Base-by-base conservation (phyloP, 2,113 vertebrate genomes). In the Donacobius atricapilla region DNA sequence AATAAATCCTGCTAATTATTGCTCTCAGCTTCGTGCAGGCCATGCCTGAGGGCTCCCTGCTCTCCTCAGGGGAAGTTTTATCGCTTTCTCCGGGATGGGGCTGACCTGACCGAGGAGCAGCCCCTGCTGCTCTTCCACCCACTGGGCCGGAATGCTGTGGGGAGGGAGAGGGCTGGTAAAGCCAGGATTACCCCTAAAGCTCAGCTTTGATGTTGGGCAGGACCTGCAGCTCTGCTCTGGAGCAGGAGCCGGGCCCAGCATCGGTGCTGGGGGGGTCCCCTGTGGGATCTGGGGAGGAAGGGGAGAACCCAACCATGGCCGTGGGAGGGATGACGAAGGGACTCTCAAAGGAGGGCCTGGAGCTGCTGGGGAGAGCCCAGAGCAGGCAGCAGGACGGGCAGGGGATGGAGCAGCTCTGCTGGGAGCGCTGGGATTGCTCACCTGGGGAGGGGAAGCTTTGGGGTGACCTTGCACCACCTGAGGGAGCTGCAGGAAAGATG, bases 31-130 rank as follows among this genome's bases (percentile, higher is more conserved):
- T 66, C 28, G 39, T 33, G 63, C 54, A 72, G 81, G 68, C 0
- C 0, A 18, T 53, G 86, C 65, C 86, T 21, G 17, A 54, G 60
- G 77, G 69, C 76, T 83, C 63, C 27, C 76, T 80, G 40, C 81
- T 73, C 79, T 48, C 81, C 95, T 97, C 97, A 97, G 71, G 85
- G 98, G 60, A 80, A 79, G 40, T 96, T 98, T 89, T 95, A 93
- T 61, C 92, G 96, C 87, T 97, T 98, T 81, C 95, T 97, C 45
- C 4, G 1, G 10, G 83, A 93, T 12, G 76, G 94, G 90, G 98
- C 94, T 0, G 17, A 96, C 64, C 33, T 94, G 85, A 90, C 2
- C 0, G 37, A 50, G 44, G 58, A n/a, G 20, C 92, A 97, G 57
- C 96, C 97, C 77, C 87, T 58, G 96, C 73, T 66, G 16, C 73